A percentile compares a stretch with the other conserved stretches of the same genome.
Evolutionary conservation across 2,797 vertebrate species (phyloP).

Genomic region (Acanthurus leucopareius): DNA sequence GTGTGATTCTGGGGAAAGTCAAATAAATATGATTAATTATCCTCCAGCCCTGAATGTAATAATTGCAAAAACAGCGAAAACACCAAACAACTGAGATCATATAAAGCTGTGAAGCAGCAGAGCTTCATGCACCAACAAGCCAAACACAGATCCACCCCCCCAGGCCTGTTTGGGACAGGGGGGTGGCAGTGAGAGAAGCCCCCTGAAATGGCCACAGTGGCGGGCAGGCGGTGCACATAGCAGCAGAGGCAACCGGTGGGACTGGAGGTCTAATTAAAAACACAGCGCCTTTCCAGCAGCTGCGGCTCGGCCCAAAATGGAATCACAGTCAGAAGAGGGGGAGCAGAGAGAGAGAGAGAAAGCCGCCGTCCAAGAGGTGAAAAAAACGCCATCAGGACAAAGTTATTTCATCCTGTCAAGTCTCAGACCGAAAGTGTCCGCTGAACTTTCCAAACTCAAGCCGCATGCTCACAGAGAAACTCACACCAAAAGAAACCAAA

Average conservation of each 20-base stretch:
- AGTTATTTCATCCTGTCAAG: conserved; percentile 15
- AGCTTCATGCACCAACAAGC: neutral
- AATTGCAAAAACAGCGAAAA: neutral
- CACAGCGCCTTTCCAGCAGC: conserved; percentile 83
- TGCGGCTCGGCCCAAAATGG: conserved; percentile 88
- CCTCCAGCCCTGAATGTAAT: neutral
- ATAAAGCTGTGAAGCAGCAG: neutral
- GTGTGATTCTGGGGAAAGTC: neutral
- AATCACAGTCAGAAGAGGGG: conserved; percentile 67
- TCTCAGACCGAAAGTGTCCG: conserved; percentile 8
- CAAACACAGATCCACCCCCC: neutral
- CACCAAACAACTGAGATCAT: neutral
- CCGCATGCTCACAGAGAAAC: conserved; percentile 16
- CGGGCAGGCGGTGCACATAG: conserved; percentile 55
- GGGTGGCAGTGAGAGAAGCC: conserved; percentile 32
- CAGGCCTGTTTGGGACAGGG: conserved; percentile 32
- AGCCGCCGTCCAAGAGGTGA: conserved; percentile 36
- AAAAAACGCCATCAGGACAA: conserved; percentile 14
- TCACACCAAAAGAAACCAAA: neutral
- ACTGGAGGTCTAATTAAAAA: conserved; percentile 89
- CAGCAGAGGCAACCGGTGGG: conserved; percentile 63
- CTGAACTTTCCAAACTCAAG: conserved; percentile 39
- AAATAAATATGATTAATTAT: neutral
- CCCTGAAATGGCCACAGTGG: conserved; percentile 61
- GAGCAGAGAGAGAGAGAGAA: conserved; percentile 36